phyloP scores from a whole-genome alignment of 2,113 vertebrate genomes.

The Rissa tridactyla region DNA sequence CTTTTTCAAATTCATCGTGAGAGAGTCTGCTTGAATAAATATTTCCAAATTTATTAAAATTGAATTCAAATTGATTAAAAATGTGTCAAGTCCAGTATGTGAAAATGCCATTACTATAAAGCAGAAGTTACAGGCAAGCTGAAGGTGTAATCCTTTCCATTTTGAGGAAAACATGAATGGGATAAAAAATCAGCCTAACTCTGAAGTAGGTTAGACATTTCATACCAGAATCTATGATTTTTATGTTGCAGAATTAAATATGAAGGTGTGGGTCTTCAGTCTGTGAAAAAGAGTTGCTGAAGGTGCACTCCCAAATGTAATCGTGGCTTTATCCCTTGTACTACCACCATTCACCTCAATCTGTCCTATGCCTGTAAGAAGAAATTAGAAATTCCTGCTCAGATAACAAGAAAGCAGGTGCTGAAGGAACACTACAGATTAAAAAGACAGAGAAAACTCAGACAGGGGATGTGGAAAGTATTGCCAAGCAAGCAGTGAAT shows the following conservation, averaged over 20 bases:
- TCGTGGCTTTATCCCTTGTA: not conserved
- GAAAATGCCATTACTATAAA: not conserved
- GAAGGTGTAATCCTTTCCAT: not conserved
- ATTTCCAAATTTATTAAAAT: not conserved
- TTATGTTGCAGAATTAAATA: not conserved
- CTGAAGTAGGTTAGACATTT: not conserved
- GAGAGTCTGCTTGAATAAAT: not conserved
- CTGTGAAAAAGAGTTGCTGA: not conserved
- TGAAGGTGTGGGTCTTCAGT: not conserved
- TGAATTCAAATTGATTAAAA: not conserved
- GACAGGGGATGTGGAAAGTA: not conserved
- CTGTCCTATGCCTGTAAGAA: not conserved
- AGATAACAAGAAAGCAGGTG: not conserved
- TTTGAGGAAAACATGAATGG: not conserved
- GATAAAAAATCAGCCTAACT: not conserved
- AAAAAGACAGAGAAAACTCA: not conserved
- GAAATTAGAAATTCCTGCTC: not conserved
- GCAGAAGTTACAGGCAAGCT: not conserved
- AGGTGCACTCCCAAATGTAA: not conserved
- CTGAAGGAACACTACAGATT: not conserved
- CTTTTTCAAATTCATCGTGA: not conserved
- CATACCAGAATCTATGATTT: not conserved
- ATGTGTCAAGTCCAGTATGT: not conserved
- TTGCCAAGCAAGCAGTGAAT: rapidly evolving
- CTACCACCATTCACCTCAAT: not conserved